Evolutionary conservation across 2,113 vertebrate genomes (phyloP).

Genomic region (Gnathonemus echidnorhynchus): DNA sequence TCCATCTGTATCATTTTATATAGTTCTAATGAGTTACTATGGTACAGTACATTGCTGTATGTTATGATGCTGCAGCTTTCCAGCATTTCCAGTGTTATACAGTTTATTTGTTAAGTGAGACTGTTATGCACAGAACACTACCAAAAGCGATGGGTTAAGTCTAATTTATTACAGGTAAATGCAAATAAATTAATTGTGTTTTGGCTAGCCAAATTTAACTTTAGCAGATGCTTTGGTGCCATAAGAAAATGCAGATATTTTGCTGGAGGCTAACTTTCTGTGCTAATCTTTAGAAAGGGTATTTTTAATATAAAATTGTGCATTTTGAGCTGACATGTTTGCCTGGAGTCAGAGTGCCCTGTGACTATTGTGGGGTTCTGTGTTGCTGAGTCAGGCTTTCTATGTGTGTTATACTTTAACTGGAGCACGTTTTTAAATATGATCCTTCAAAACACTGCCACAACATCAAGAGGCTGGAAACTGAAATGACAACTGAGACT

Average conservation of each 20-base stretch:
- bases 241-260: neutral
- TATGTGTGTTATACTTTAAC: conserved; percentile 55
- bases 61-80: neutral
- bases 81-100: neutral
- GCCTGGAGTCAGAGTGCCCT: neutral
- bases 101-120: neutral
- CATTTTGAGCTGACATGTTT: neutral
- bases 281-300: neutral
- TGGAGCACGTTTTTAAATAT: conserved; percentile 70
- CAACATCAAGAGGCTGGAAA: conserved; percentile 78
- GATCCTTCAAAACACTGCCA: conserved; percentile 95
- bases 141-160: neutral
- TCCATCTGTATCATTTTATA: neutral
- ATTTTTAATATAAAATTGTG: neutral
- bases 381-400: neutral
- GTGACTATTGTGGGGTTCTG: neutral
- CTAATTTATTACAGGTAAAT: neutral
- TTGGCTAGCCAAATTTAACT: neutral
- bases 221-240: neutral
- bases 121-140: neutral
- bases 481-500: conserved; percentile 33
- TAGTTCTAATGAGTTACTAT: neutral
- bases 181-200: neutral
- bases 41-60: neutral
- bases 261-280: neutral